phyloP scores from a whole-genome alignment of 1,140 invertebrate species.

The Drosophila auraria region DNA sequence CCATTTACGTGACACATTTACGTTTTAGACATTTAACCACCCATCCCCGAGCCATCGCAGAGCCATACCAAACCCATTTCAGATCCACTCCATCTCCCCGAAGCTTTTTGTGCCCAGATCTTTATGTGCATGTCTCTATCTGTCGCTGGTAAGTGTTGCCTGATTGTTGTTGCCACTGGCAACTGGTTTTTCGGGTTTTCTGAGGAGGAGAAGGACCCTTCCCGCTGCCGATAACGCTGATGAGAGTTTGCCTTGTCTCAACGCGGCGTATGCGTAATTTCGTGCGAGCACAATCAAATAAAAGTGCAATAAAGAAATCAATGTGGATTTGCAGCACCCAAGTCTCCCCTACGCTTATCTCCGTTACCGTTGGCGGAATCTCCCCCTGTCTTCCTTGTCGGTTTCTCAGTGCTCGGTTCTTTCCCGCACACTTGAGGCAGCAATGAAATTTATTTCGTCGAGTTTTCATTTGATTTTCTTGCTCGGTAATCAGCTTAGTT shows the following conservation, averaged over 20 bases:
- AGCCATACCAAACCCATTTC: not conserved
- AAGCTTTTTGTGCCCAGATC: slow-evolving; percentile 16
- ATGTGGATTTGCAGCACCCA: slow-evolving; percentile 62
- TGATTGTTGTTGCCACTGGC: slow-evolving; percentile 66
- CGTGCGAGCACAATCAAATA: slow-evolving; percentile 78
- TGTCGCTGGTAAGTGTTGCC: slow-evolving; percentile 64
- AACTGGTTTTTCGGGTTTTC: slow-evolving; percentile 23
- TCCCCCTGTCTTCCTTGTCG: not conserved
- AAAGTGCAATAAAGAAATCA: slow-evolving; percentile 83
- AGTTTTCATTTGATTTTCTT: slow-evolving; percentile 71
- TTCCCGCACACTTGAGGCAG: slow-evolving; percentile 44
- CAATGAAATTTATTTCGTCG: slow-evolving; percentile 70
- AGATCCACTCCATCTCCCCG: not conserved
- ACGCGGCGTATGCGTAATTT: slow-evolving; percentile 80
- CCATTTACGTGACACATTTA: slow-evolving; percentile 84
- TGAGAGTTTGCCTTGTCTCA: slow-evolving; percentile 76
- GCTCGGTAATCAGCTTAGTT: slow-evolving; percentile 76
- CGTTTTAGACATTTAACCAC: slow-evolving; percentile 76
- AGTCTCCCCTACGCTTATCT: slow-evolving; percentile 14
- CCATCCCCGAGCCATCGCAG: not conserved
- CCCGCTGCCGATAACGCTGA: slow-evolving; percentile 62
- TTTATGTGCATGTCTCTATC: slow-evolving; percentile 42
- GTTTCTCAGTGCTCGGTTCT: not conserved
- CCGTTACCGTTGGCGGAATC: slow-evolving; percentile 26
- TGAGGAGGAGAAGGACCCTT: slow-evolving; percentile 20